Conservation (phyloP, 2,888 invertebrate genomes). For the Temnothorax ravouxi region DNA sequence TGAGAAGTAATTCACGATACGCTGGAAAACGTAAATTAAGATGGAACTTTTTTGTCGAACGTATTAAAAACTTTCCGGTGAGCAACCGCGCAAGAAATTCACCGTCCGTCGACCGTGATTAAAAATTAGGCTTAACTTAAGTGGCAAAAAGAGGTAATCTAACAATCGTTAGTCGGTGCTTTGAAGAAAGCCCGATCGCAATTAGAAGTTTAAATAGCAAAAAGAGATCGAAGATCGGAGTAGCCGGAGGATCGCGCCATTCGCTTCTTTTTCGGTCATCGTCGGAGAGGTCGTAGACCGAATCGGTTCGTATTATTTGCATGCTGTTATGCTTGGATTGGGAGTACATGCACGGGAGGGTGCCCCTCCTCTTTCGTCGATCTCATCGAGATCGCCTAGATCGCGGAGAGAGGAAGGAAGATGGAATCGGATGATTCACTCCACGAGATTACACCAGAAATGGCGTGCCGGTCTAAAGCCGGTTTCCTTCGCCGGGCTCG, state of each 20-base stretch:
- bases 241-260: not conserved
- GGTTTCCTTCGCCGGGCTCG: slow-evolving; percentile 19
- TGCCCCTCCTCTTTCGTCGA: slow-evolving; percentile 10
- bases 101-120: not conserved
- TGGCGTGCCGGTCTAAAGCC: slow-evolving; percentile 35
- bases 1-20: not conserved
- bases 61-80: not conserved
- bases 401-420: slow-evolving; percentile 27
- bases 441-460: slow-evolving; percentile 39
- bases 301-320: slow-evolving; percentile 22
- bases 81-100: slow-evolving; percentile 6
- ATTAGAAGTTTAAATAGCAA: slow-evolving; percentile 9
- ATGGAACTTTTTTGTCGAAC: slow-evolving; percentile 2
- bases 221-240: not conserved
- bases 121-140: slow-evolving; percentile 12
- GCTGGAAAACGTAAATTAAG: slow-evolving; percentile 23
- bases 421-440: slow-evolving; percentile 39
- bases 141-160: not conserved
- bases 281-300: slow-evolving; percentile 29
- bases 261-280: slow-evolving; percentile 13
- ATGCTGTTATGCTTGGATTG: slow-evolving; percentile 11
- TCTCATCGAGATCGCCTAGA: slow-evolving; percentile 15
- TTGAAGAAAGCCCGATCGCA: slow-evolving; percentile 23
- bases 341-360: not conserved
- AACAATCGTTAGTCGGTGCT: slow-evolving; percentile 7